A percentile compares a stretch with the other conserved stretches of the same genome.
These are phyloP conservation scores for Globodera rostochiensis DNA, from an alignment of 1,140 invertebrate species.

Conservation along the genomic window DNA sequence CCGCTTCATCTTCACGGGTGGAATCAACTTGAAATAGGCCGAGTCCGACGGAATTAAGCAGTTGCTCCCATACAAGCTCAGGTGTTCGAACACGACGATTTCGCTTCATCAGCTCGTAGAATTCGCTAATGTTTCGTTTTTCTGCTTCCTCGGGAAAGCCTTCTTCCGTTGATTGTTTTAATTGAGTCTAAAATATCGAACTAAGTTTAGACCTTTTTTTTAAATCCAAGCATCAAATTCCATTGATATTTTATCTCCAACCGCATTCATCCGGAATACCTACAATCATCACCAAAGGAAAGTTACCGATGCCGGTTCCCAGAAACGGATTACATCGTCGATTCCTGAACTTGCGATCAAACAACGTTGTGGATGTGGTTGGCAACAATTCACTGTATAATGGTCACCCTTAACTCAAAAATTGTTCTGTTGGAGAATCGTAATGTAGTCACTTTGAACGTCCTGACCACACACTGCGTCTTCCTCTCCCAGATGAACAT, in stretches of 20 bases:
- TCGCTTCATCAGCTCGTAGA: slow-evolving; percentile 29
- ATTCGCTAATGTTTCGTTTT: slow-evolving; percentile 16
- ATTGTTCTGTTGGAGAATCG: neutral
- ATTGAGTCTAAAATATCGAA: slow-evolving; percentile 16
- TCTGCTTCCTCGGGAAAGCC: slow-evolving; percentile 28
- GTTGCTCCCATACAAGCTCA: slow-evolving; percentile 25
- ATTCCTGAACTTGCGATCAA: slow-evolving; percentile 43
- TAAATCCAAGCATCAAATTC: neutral
- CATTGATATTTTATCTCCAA: too few relatives aligned
- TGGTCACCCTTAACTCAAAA: slow-evolving; percentile 29
- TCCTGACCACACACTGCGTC: slow-evolving; percentile 21
- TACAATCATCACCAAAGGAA: neutral
- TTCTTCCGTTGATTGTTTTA: slow-evolving; percentile 26
- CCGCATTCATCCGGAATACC: too few relatives aligned
- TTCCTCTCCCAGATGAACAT: slow-evolving; percentile 43
- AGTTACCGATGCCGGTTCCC: slow-evolving; percentile 36
- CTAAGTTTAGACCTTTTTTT: neutral
- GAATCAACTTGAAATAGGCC: slow-evolving; percentile 20
- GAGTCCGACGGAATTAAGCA: slow-evolving; percentile 25
- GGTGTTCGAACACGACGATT: slow-evolving; percentile 28
- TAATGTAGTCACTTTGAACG: slow-evolving; percentile 29
- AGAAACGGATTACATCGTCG: slow-evolving; percentile 38
- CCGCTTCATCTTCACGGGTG: neutral
- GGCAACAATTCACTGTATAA: slow-evolving; percentile 39
- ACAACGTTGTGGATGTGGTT: slow-evolving; percentile 33